Evolutionary conservation across 1,140 invertebrate genomes (phyloP).

Genomic region (Neodiprion virginianus): DNA sequence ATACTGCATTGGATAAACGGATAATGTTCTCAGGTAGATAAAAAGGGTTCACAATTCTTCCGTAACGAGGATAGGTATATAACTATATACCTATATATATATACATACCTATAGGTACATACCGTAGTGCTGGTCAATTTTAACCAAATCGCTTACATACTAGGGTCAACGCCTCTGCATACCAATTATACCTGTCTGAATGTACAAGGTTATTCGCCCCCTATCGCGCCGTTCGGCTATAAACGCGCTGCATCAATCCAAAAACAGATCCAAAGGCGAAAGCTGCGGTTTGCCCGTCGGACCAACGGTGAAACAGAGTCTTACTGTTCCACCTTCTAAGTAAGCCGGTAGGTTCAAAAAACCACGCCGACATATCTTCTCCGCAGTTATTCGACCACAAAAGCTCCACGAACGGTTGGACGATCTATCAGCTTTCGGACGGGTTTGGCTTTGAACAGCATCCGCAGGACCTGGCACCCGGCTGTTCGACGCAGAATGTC

Average conservation of each 20-base stretch:
- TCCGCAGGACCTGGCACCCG: neutral
- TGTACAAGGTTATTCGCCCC: neutral
- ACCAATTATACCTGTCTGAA: conserved; percentile 7
- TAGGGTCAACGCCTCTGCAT: conserved; percentile 6
- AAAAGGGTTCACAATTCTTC: conserved; percentile 1
- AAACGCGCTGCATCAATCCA: neutral
- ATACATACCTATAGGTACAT: neutral
- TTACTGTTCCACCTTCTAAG: neutral
- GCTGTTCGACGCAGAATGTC: conserved; percentile 19
- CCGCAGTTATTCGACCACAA: too few relatives aligned
- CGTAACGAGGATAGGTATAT: neutral
- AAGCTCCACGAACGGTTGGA: too few relatives aligned
- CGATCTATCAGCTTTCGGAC: neutral
- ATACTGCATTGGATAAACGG: neutral
- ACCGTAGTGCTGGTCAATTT: neutral
- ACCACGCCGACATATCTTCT: neutral
- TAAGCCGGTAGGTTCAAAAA: neutral
- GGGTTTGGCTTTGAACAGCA: neutral
- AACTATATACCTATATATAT: neutral
- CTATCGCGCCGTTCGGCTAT: neutral
- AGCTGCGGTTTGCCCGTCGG: neutral
- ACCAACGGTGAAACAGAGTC: neutral
- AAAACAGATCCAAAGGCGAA: neutral
- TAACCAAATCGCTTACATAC: neutral
- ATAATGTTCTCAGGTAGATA: neutral